These are phyloP conservation scores for Cataglyphis altisquamis DNA, from an alignment of 2,888 invertebrate genomes.

Conservation along the genomic window DNA sequence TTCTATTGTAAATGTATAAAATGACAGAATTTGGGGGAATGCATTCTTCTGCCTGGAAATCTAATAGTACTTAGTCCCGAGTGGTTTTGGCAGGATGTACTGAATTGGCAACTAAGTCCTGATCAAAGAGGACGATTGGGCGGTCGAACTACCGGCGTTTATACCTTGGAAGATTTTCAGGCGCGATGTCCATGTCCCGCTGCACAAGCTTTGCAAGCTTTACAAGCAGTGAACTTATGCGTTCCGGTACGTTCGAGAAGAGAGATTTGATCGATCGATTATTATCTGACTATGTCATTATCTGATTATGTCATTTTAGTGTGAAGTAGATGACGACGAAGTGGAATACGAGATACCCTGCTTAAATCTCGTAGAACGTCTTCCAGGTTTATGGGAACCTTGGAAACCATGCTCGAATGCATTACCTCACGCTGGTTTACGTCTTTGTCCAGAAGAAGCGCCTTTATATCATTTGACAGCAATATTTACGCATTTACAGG, in stretches of 20 bases:
- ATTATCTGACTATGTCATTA: slow-evolving; percentile 15
- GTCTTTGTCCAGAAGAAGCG: slow-evolving; percentile 88
- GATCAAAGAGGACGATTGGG: slow-evolving; percentile 86
- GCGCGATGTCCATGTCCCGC: slow-evolving; percentile 91
- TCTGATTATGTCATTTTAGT: slow-evolving; percentile 84
- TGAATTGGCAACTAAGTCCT: slow-evolving; percentile 89
- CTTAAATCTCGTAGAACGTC: slow-evolving; percentile 89
- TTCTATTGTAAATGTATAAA: slow-evolving; percentile 9
- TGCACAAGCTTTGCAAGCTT: slow-evolving; percentile 89
- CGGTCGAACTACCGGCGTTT: slow-evolving; percentile 90
- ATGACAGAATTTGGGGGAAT: slow-evolving; percentile 88
- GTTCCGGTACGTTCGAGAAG: slow-evolving; percentile 86
- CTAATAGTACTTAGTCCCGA: slow-evolving; percentile 89
- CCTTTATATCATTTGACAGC: slow-evolving; percentile 89
- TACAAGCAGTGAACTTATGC: slow-evolving; percentile 91
- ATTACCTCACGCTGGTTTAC: slow-evolving; percentile 89
- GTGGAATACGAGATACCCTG: slow-evolving; percentile 92
- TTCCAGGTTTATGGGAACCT: slow-evolving; percentile 90
- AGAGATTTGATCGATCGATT: slow-evolving; percentile 50
- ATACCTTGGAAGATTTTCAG: slow-evolving; percentile 91
- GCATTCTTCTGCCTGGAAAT: slow-evolving; percentile 87
- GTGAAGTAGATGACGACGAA: slow-evolving; percentile 90
- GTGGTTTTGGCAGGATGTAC: slow-evolving; percentile 90
- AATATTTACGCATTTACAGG: slow-evolving; percentile 91
- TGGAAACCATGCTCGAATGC: slow-evolving; percentile 86